These are phyloP conservation scores for Procambarus clarkii DNA, from an alignment of 1,140 invertebrate species.

Conservation along the genomic window DNA sequence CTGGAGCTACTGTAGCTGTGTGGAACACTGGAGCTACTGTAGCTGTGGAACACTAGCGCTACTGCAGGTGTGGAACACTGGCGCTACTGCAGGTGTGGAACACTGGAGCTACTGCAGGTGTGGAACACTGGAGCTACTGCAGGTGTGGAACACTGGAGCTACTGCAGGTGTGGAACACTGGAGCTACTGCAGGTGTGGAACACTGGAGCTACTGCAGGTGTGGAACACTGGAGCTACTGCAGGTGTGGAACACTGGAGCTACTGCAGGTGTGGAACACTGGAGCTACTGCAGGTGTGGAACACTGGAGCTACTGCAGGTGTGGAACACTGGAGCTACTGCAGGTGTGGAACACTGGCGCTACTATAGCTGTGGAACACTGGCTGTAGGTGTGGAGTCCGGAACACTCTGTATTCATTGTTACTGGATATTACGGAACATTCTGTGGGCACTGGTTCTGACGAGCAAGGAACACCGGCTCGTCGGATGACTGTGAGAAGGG, in stretches of 20 bases:
- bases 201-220: neutral
- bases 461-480: too few relatives aligned
- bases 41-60: neutral
- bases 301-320: neutral
- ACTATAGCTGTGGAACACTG: neutral
- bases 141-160: neutral
- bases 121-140: too few relatives aligned
- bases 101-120: neutral
- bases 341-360: neutral
- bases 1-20: neutral
- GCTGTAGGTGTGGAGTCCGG: too few relatives aligned
- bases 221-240: neutral
- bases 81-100: neutral
- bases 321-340: neutral
- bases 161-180: neutral
- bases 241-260: too few relatives aligned
- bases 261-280: neutral
- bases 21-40: too few relatives aligned
- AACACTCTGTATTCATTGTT: too few relatives aligned
- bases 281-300: neutral
- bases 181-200: neutral
- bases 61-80: neutral
- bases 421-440: too few relatives aligned
- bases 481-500: too few relatives aligned
- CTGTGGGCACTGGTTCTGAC: too few relatives aligned